These are phyloP conservation scores for Phoeniculus purpureus DNA, from an alignment of 2,797 vertebrate species.

Conservation along the genomic window DNA sequence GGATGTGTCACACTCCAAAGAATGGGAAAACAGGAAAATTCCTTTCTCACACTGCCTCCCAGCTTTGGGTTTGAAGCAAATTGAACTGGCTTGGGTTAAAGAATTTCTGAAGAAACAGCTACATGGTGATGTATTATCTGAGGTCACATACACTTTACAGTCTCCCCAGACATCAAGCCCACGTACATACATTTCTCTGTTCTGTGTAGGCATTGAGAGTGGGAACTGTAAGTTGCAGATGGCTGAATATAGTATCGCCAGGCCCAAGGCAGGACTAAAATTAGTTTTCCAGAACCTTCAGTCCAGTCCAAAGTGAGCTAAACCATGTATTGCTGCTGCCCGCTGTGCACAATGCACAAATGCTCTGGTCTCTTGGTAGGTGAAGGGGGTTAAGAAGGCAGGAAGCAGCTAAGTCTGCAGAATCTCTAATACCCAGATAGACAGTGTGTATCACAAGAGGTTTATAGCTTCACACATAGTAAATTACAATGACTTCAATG, in stretches of 20 bases:
- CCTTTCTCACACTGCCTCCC: not conserved
- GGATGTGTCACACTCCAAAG: constrained; percentile 1
- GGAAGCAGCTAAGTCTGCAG: not conserved
- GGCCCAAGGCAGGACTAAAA: constrained; percentile 1
- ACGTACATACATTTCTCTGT: not conserved
- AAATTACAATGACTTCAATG: not conserved
- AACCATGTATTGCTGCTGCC: not conserved
- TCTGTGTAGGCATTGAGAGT: constrained; percentile 12
- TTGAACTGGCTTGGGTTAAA: constrained; percentile 8
- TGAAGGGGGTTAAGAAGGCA: not conserved
- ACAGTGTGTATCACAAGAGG: not conserved
- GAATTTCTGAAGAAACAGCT: constrained; percentile 36
- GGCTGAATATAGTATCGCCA: constrained; percentile 15
- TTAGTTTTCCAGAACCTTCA: constrained; percentile 37
- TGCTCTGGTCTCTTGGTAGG: not conserved
- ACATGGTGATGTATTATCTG: not conserved
- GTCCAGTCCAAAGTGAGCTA: not conserved
- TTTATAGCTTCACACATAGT: not conserved
- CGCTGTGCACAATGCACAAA: not conserved
- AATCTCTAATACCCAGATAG: not conserved
- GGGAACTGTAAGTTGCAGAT: constrained; percentile 39
- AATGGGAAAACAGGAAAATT: constrained; percentile 16
- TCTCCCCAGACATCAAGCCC: constrained; percentile 38
- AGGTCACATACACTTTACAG: constrained; percentile 23
- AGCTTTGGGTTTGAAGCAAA: constrained; percentile 39